Base-by-base conservation (phyloP, 2,797 vertebrate species). In the Silurus lanzhouensis region DNA sequence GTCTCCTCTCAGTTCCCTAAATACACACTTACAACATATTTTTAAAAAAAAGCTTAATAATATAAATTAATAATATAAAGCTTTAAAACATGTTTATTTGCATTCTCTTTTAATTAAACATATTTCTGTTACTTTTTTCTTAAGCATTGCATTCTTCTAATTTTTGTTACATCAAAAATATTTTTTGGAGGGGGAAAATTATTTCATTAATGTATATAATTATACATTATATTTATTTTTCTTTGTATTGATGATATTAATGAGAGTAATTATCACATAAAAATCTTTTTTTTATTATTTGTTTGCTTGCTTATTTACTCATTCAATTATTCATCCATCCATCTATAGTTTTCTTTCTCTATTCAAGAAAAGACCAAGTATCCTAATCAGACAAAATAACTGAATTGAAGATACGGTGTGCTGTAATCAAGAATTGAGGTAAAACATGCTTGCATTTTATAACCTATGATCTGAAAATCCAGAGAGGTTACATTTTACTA, bases 401-500 rank as follows among this genome's bases (percentile, higher is more conserved):
- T 22, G 1, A 22, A 79, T 63, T 61, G n/a, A 46, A 13, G 6
- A 61, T 61, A 44, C 19, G 7, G 1, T 46, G 60, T 2, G 2
- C 27, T 20, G 17, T 10, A 63, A 79, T 67, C n/a, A 19, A 3
- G 64, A 78, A 70, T 19, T 27, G 68, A 60, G 25, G 20, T 64
- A 25, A 68, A 6, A 68, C 20, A 15, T 79, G 20, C 55, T 46
- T 72, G 1, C 19, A 27, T 55, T 71, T 55, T 81, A 57, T 80
- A 74, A 68, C 60, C 20, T 52, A 20, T 82, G 48, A 77, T 55
- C 20, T 67, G 25, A 48, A 82, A 64, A 78, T 87, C 46, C 78
- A 63, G 84, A 75, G 44, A 74, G 71, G 78, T 82, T 86, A 84
- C 8, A 70, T 84, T 87, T 79, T 52, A 46, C 61, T 46, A 72